Evolutionary conservation across 2,797 vertebrate species (phyloP).

Genomic region (Typhlichthys subterraneus): DNA sequence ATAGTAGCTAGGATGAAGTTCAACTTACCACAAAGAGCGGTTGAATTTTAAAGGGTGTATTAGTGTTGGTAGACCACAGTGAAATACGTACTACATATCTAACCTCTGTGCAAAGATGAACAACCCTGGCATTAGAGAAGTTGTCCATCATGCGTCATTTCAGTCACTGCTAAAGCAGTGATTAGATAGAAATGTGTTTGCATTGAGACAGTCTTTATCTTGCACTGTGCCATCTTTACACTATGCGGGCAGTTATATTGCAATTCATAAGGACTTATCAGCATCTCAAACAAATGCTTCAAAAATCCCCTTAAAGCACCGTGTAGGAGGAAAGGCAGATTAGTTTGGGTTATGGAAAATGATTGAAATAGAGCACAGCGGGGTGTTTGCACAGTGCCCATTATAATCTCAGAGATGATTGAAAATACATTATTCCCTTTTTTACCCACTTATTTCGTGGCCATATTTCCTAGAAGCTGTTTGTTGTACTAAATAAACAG

Average conservation of each 20-base stretch:
- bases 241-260: conserved; percentile 27
- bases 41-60: neutral
- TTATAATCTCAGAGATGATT: conserved; percentile 44
- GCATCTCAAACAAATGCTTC: conserved; percentile 56
- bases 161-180: conserved; percentile 9
- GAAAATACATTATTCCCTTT: conserved; percentile 33
- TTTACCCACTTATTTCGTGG: conserved; percentile 24
- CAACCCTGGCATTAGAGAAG: neutral
- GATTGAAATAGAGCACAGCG: conserved; percentile 53
- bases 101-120: neutral
- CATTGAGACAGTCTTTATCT: conserved; percentile 19
- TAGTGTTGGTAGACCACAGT: neutral
- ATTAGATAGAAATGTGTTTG: conserved; percentile 10
- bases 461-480: conserved; percentile 39
- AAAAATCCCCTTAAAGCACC: conserved; percentile 48
- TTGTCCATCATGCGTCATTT: neutral
- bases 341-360: conserved; percentile 58
- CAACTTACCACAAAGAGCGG: neutral
- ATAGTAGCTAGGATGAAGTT: neutral
- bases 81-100: neutral
- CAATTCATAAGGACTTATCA: conserved; percentile 51
- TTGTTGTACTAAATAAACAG: conserved; percentile 47
- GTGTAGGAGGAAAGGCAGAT: conserved; percentile 36
- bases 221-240: conserved; percentile 22
- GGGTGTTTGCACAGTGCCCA: conserved; percentile 45